Percentiles rank a stretch among this genome's conserved stretches.
Evolutionary conservation across 2,888 invertebrate genomes (phyloP).

Genomic region (Drosophila sordidula): DNA sequence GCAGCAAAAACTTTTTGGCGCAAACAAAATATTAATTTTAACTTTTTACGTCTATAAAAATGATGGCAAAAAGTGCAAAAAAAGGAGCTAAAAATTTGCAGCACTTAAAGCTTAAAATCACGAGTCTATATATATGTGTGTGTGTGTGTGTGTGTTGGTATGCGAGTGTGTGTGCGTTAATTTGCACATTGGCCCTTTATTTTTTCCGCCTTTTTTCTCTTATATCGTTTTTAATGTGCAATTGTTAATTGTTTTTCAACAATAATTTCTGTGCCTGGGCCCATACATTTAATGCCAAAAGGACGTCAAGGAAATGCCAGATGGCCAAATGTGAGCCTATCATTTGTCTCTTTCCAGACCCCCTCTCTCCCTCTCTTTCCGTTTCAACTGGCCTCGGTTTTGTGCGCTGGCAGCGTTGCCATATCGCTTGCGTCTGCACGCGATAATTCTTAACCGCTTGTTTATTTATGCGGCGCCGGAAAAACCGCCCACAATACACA

Average conservation of each 20-base stretch:
- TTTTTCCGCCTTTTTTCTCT: constrained; percentile 3
- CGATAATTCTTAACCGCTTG: constrained; percentile 79
- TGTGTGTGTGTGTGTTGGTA: constrained; percentile 6
- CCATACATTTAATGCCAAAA: constrained; percentile 55
- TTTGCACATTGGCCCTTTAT: constrained; percentile 37
- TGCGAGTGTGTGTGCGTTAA: constrained; percentile 23
- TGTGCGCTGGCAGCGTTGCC: constrained; percentile 29
- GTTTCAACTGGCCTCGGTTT: neutral
- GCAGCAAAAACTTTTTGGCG: constrained; percentile 62
- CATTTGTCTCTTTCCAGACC: neutral
- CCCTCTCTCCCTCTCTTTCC: neutral
- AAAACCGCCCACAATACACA: constrained; percentile 45
- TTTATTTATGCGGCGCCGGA: constrained; percentile 76
- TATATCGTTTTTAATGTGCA: constrained; percentile 59
- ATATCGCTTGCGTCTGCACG: constrained; percentile 43
- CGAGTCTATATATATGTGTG: too few species aligned
- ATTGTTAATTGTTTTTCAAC: constrained; percentile 74
- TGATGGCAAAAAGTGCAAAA: constrained; percentile 12
- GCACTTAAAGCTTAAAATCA: constrained; percentile 33
- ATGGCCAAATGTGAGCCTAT: constrained; percentile 36
- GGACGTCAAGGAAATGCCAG: constrained; percentile 52
- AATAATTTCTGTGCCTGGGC: constrained; percentile 50
- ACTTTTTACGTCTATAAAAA: constrained; percentile 61
- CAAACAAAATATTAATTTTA: constrained; percentile 79
- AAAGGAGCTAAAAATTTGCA: constrained; percentile 4